These are phyloP conservation scores for Hedya salicella DNA, from an alignment of 2,888 invertebrate genomes.

Conservation along the genomic window DNA sequence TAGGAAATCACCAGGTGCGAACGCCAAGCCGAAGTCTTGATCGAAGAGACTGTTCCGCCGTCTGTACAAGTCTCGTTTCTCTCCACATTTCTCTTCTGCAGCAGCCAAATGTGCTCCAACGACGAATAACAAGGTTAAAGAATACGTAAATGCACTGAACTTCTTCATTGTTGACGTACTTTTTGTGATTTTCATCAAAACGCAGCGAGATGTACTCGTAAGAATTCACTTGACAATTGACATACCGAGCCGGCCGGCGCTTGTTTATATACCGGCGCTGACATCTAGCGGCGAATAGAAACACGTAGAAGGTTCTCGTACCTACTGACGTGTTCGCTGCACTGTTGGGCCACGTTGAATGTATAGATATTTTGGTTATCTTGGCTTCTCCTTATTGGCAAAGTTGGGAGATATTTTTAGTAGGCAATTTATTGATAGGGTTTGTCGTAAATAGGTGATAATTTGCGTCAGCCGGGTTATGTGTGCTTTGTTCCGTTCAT, in stretches of 20 bases:
- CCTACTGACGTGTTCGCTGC: conserved; percentile 13
- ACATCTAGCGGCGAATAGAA: conserved; percentile 57
- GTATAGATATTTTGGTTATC: conserved; percentile 16
- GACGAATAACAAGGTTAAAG: conserved; percentile 22
- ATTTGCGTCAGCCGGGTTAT: neutral
- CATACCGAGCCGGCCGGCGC: conserved; percentile 48
- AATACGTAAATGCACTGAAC: conserved; percentile 12
- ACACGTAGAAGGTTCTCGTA: conserved; percentile 51
- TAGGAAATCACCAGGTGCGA: conserved; percentile 74
- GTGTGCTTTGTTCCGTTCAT: neutral
- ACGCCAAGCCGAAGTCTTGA: conserved; percentile 75
- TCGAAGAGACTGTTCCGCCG: conserved; percentile 67
- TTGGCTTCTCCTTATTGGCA: conserved; percentile 11
- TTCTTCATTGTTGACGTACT: conserved; percentile 28
- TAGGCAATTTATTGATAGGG: conserved; percentile 3
- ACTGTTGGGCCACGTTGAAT: conserved; percentile 17
- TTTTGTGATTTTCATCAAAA: conserved; percentile 11
- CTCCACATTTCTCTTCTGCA: conserved; percentile 35
- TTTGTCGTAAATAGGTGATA: conserved; percentile 3
- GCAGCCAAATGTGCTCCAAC: conserved; percentile 27
- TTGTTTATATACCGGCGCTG: conserved; percentile 59
- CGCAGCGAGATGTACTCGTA: conserved; percentile 14
- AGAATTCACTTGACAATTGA: conserved; percentile 32
- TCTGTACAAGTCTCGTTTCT: conserved; percentile 49
- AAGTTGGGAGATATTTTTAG: conserved; percentile 17